Percentiles rank a stretch among this genome's conserved stretches.
Conservation (phyloP, 2,113 vertebrate species). For the Macrotus californicus region DNA sequence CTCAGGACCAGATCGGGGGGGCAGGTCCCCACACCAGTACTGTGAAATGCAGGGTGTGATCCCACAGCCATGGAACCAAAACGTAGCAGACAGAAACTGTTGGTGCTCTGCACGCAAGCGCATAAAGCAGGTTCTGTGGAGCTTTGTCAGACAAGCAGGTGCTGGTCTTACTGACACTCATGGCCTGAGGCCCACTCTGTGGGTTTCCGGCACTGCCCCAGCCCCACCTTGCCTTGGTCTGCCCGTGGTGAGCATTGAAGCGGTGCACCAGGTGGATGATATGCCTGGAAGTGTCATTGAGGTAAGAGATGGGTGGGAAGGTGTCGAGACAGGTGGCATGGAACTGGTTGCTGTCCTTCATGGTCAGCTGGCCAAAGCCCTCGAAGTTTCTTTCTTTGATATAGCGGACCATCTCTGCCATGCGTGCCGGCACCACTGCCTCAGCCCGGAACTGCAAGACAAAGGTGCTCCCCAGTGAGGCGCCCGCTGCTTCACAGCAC, state of each 20-base stretch:
- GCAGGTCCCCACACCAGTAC: neutral
- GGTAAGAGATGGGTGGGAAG: constrained; percentile 95
- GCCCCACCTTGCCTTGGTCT: constrained; percentile 80
- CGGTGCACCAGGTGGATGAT: constrained; percentile 88
- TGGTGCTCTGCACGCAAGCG: too few species aligned
- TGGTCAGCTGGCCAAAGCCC: constrained; percentile 90
- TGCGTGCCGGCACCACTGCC: constrained; percentile 84
- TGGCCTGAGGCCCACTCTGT: neutral
- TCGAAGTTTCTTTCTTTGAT: constrained; percentile 85
- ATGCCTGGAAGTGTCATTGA: constrained; percentile 85
- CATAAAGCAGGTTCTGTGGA: neutral
- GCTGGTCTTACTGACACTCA: neutral
- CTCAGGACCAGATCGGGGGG: neutral
- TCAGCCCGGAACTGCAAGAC: constrained; percentile 86
- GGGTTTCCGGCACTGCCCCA: neutral
- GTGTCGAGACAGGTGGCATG: constrained; percentile 97
- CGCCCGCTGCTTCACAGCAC: fast-evolving
- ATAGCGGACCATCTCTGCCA: constrained; percentile 86
- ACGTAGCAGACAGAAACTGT: neutral
- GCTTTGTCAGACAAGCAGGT: neutral
- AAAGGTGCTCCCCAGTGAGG: neutral
- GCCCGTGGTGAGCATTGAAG: constrained; percentile 86
- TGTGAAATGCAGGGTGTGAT: neutral
- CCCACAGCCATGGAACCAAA: neutral
- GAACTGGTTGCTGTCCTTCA: constrained; percentile 98